These are phyloP conservation scores for Plecotus auritus DNA, from an alignment of 2,113 vertebrate species.

Conservation along the genomic window DNA sequence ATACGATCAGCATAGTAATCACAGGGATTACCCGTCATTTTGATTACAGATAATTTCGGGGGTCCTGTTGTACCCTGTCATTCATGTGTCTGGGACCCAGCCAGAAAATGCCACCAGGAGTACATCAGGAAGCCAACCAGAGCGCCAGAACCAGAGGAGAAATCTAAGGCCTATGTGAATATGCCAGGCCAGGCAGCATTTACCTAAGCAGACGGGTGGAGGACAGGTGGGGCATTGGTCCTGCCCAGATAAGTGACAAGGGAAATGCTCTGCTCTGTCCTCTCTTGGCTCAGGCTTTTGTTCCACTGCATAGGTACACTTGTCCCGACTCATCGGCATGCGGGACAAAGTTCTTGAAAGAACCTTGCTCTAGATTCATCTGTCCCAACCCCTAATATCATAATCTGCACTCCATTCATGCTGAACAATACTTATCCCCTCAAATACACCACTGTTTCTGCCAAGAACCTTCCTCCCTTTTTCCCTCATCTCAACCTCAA, in stretches of 20 bases:
- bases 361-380: background rate
- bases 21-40: background rate
- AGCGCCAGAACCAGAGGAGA: background rate
- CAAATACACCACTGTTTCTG: background rate
- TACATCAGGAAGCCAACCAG: background rate
- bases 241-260: rapidly evolving
- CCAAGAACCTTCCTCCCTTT: background rate
- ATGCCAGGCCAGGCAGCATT: background rate
- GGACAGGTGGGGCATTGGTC: background rate
- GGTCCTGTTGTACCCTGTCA: background rate
- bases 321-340: background rate
- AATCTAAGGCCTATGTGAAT: background rate
- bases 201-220: background rate
- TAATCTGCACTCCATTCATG: background rate
- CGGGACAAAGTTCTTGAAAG: background rate
- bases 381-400: rapidly evolving
- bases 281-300: background rate
- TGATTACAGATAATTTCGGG: background rate
- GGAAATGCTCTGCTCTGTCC: too few species aligned
- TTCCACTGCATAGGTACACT: background rate
- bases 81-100: background rate
- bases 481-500: background rate
- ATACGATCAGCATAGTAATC: background rate
- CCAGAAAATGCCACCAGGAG: background rate
- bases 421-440: too few species aligned